A percentile compares a stretch with the other conserved stretches of the same genome.
These are phyloP conservation scores for Lasioglossum morio DNA, from an alignment of 2,888 invertebrate species.

Conservation along the genomic window DNA sequence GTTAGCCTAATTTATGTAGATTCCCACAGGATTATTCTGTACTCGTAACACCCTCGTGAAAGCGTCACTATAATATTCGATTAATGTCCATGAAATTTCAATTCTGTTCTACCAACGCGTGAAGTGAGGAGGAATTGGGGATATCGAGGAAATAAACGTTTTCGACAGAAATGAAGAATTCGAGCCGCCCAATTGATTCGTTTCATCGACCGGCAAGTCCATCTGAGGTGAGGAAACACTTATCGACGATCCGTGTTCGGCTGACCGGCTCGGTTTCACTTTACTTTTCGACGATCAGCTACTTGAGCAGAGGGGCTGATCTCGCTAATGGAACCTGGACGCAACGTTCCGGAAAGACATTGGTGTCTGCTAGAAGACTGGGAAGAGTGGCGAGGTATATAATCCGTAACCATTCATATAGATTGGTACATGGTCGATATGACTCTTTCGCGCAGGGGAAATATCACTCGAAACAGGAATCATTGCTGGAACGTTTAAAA, in stretches of 20 bases:
- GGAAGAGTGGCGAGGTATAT: not conserved
- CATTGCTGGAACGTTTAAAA: not conserved
- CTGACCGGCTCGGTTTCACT: constrained; percentile 24
- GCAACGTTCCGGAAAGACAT: constrained; percentile 22
- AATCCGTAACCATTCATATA: not conserved
- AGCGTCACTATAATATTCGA: not conserved
- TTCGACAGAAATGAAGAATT: not conserved
- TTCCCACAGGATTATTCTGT: not conserved
- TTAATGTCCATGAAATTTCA: not conserved
- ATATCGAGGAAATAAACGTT: not conserved
- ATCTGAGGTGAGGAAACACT: not conserved
- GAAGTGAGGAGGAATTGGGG: not conserved
- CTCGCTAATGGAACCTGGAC: constrained; percentile 62
- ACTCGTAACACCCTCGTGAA: not conserved
- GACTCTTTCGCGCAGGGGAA: not conserved
- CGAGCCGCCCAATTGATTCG: not conserved
- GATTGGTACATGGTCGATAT: not conserved
- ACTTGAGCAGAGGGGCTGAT: constrained; percentile 46
- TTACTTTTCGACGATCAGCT: constrained; percentile 47
- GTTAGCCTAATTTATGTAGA: not conserved
- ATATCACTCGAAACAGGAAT: not conserved
- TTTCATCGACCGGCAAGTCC: not conserved
- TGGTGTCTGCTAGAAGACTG: constrained; percentile 1
- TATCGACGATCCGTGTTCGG: constrained; percentile 8
- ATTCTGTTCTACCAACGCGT: not conserved